A percentile compares a stretch with the other conserved stretches of the same genome.
Conservation (phyloP, 2,888 invertebrate genomes). For the Microctonus brassicae region DNA sequence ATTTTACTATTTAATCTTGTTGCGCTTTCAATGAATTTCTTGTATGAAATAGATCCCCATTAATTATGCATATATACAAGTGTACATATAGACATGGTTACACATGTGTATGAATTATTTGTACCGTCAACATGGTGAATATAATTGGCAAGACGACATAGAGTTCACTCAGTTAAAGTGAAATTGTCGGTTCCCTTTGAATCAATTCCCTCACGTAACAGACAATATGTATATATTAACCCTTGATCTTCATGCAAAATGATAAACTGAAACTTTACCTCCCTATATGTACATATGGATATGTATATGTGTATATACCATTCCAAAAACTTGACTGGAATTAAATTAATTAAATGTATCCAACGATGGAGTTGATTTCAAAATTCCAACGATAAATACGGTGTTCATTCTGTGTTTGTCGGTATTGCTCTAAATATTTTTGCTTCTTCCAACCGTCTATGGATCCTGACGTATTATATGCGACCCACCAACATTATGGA, state of each 20-base stretch:
- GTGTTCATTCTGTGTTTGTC: too few species aligned
- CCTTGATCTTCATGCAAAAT: conserved; percentile 49
- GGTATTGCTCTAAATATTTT: conserved; percentile 8
- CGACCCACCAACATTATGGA: not conserved
- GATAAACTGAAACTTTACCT: conserved; percentile 33
- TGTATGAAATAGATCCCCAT: not conserved
- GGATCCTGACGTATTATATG: not conserved
- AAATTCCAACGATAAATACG: conserved; percentile 22
- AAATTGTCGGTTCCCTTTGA: not conserved
- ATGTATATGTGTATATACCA: conserved; percentile 18
- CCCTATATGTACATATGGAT: conserved; percentile 10
- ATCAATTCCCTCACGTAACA: conserved; percentile 8
- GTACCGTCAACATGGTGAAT: not conserved
- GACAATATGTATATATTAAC: conserved; percentile 36
- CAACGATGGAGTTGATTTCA: conserved; percentile 18
- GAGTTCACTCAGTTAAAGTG: conserved; percentile 9
- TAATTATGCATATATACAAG: not conserved
- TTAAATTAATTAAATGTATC: conserved; percentile 29
- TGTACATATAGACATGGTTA: not conserved
- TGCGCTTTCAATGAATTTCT: not conserved
- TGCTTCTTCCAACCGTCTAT: not conserved
- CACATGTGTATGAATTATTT: not conserved
- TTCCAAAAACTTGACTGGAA: conserved; percentile 26
- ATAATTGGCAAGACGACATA: conserved; percentile 16
- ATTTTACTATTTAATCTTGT: not conserved